A percentile compares a stretch with the other conserved stretches of the same genome.
Evolutionary conservation across 2,888 invertebrate species (phyloP).

Genomic region (Apoda limacodes): DNA sequence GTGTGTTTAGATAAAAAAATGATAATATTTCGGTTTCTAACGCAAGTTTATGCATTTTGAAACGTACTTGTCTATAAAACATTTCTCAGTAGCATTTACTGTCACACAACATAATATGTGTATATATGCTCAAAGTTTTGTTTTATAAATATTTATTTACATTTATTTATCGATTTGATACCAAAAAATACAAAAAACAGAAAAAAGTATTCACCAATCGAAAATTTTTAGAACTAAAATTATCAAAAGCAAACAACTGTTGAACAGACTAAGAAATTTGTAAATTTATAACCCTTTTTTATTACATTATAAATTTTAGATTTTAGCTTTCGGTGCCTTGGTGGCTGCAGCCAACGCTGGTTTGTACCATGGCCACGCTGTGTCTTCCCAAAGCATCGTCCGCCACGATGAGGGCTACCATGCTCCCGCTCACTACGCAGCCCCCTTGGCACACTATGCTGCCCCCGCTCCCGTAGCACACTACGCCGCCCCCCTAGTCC

Average conservation of each 20-base stretch:
- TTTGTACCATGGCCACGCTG: slow-evolving; percentile 45
- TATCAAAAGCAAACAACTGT: too few species aligned
- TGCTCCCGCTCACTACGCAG: slow-evolving; percentile 30
- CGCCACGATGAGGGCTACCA: slow-evolving; percentile 49
- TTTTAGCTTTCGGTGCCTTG: slow-evolving; percentile 51
- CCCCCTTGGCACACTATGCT: slow-evolving; percentile 29
- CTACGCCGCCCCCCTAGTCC: slow-evolving; percentile 34
- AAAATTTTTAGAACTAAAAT: too few species aligned
- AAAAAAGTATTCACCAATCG: too few species aligned
- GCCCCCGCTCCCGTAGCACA: slow-evolving; percentile 36
- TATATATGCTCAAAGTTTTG: too few species aligned
- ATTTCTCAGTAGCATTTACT: too few species aligned
- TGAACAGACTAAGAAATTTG: too few species aligned
- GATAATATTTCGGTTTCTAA: too few species aligned
- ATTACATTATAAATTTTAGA: slow-evolving; percentile 26
- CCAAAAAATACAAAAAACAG: slow-evolving; percentile 5
- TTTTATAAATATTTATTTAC: slow-evolving; percentile 1
- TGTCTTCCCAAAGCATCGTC: slow-evolving; percentile 58
- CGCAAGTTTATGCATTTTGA: too few species aligned
- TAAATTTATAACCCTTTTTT: too few species aligned
- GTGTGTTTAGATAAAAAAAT: too few species aligned
- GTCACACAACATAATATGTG: too few species aligned
- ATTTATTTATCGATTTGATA: slow-evolving; percentile 1
- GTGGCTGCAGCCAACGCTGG: slow-evolving; percentile 66
- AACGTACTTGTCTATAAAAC: too few species aligned